Percentiles rank a stretch among this genome's conserved stretches.
Evolutionary conservation across 1,140 invertebrate genomes (phyloP).

Genomic region (Aphelenchoides fujianensis): DNA sequence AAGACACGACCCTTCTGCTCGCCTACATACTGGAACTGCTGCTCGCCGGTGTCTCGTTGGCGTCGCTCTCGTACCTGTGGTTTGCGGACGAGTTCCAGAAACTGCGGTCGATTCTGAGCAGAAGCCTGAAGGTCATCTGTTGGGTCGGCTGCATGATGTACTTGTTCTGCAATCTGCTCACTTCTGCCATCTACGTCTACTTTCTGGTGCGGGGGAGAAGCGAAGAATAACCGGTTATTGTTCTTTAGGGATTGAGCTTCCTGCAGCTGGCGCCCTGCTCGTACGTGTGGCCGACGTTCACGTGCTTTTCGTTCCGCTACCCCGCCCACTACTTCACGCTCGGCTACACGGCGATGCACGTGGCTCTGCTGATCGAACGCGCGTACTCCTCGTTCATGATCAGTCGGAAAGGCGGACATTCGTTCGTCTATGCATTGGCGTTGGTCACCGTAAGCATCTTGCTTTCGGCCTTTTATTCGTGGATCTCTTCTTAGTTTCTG

Average conservation of each 20-base stretch:
- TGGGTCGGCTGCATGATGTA: background rate
- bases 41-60: background rate
- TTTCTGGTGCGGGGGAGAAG: background rate
- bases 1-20: background rate
- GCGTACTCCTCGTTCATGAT: background rate
- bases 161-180: background rate
- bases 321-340: background rate
- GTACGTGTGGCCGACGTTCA: background rate
- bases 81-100: background rate
- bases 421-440: background rate
- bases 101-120: background rate
- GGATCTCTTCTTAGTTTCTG: too few relatives aligned
- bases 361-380: background rate
- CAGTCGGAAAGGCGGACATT: background rate
- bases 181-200: background rate
- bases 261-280: background rate
- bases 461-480: too few relatives aligned
- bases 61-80: background rate
- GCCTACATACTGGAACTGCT: background rate
- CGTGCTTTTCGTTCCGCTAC: background rate
- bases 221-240: background rate
- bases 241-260: background rate
- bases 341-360: background rate
- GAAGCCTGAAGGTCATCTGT: background rate
- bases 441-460: background rate